Percentiles rank a stretch among this genome's conserved stretches.
Evolutionary conservation across 2,797 vertebrate genomes (phyloP).

Genomic region (Acanthopagrus latus): DNA sequence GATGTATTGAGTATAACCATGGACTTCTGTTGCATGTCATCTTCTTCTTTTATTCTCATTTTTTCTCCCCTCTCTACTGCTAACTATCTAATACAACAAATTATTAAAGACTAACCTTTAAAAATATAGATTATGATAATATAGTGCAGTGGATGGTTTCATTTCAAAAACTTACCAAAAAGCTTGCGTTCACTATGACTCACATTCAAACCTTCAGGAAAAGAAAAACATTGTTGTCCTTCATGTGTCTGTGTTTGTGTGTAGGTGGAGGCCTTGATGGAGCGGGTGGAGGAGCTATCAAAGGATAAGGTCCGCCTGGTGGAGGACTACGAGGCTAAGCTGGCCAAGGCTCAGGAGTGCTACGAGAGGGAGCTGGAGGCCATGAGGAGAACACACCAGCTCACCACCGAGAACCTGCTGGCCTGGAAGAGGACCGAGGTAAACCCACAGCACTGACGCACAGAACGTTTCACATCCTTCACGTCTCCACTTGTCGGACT

Average conservation of each 20-base stretch:
- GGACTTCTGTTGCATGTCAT: slow-evolving; percentile 71
- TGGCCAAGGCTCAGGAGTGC: slow-evolving; percentile 94
- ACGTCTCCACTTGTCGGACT: too few species aligned
- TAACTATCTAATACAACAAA: slow-evolving; percentile 15
- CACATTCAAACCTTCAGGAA: background rate
- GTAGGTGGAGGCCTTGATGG: slow-evolving; percentile 91
- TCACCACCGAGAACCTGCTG: slow-evolving; percentile 95
- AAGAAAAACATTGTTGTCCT: slow-evolving; percentile 1
- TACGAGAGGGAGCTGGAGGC: slow-evolving; percentile 97
- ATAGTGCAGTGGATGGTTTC: background rate
- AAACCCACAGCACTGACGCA: background rate
- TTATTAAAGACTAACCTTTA: background rate
- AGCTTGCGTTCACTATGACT: background rate
- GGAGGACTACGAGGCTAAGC: slow-evolving; percentile 95
- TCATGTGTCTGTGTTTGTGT: slow-evolving; percentile 5
- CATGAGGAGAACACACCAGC: slow-evolving; percentile 95
- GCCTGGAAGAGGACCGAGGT: slow-evolving; percentile 96
- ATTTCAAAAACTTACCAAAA: background rate
- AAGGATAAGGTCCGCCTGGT: slow-evolving; percentile 91
- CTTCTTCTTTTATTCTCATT: slow-evolving; percentile 69
- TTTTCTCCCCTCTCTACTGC: slow-evolving; percentile 61
- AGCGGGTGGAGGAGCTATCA: slow-evolving; percentile 90
- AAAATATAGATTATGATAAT: background rate
- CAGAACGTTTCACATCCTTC: background rate
- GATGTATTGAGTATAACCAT: slow-evolving; percentile 21